These are phyloP conservation scores for Sinelater perroti DNA, from an alignment of 2,888 invertebrate species.

Conservation along the genomic window DNA sequence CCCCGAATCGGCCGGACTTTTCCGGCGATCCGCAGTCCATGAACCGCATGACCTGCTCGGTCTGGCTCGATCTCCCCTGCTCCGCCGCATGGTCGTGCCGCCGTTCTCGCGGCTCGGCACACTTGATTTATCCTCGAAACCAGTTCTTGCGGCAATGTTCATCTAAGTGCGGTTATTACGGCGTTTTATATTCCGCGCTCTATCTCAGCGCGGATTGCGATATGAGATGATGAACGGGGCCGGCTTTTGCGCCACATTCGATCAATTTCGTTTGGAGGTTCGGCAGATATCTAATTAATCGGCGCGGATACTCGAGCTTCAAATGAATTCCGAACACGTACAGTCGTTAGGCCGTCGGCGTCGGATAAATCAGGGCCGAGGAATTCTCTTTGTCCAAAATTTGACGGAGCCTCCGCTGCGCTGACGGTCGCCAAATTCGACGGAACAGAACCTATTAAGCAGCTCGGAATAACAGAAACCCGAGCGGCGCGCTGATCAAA, in stretches of 20 bases:
- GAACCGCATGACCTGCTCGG: slow-evolving; percentile 60
- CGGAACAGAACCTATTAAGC: slow-evolving; percentile 22
- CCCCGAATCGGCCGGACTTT: too few species aligned
- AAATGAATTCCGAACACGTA: slow-evolving; percentile 34
- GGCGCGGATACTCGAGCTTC: slow-evolving; percentile 22
- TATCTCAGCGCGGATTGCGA: slow-evolving; percentile 51
- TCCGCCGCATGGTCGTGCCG: slow-evolving; percentile 52
- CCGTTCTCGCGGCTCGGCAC: slow-evolving; percentile 55
- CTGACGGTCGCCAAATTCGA: slow-evolving; percentile 31
- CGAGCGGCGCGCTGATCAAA: too few species aligned
- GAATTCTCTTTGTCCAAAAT: slow-evolving; percentile 29
- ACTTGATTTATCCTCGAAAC: slow-evolving; percentile 57
- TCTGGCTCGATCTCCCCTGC: slow-evolving; percentile 49
- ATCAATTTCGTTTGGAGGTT: slow-evolving; percentile 28
- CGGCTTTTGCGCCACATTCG: slow-evolving; percentile 43
- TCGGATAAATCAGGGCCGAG: slow-evolving; percentile 23
- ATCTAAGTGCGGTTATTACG: slow-evolving; percentile 51
- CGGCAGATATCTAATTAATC: slow-evolving; percentile 20
- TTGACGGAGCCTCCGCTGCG: slow-evolving; percentile 26
- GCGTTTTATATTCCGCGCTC: slow-evolving; percentile 51
- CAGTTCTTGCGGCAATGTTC: slow-evolving; percentile 52
- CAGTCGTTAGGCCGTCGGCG: slow-evolving; percentile 24
- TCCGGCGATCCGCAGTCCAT: slow-evolving; percentile 59
- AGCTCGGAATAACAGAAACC: too few species aligned
- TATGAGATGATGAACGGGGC: slow-evolving; percentile 38